Conservation (phyloP, 2,113 vertebrate species). For the Platysteira castanea region DNA sequence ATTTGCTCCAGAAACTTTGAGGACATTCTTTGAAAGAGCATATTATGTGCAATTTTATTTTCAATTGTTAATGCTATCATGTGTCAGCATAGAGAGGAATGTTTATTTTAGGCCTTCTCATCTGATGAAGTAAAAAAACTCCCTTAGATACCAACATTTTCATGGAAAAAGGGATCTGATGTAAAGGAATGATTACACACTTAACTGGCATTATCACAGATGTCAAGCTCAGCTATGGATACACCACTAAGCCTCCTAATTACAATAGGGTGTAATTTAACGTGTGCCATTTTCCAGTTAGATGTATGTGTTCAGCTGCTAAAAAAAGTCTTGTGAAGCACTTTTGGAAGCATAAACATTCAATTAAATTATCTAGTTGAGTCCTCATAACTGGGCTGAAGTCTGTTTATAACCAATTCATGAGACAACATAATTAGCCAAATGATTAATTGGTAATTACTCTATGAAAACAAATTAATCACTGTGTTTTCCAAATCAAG, state of each 20-base stretch:
- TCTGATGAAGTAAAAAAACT: neutral
- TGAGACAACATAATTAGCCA: slow-evolving; percentile 13
- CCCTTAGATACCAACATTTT: neutral
- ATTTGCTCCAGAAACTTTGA: slow-evolving; percentile 32
- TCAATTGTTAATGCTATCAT: neutral
- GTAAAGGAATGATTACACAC: neutral
- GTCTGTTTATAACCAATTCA: slow-evolving; percentile 35
- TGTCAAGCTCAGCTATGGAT: neutral
- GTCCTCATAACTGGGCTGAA: slow-evolving; percentile 6
- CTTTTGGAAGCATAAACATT: slow-evolving; percentile 1
- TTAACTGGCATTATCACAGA: neutral
- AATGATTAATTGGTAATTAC: slow-evolving; percentile 47
- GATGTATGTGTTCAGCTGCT: neutral
- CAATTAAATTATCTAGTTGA: slow-evolving; percentile 20
- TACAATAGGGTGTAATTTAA: neutral
- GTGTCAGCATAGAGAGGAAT: neutral
- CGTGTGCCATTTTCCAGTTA: neutral
- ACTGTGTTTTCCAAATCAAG: neutral
- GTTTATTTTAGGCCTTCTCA: neutral
- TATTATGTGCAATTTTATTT: neutral
- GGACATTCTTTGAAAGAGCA: neutral
- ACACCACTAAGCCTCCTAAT: neutral
- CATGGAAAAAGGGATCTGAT: neutral
- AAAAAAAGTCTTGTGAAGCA: neutral
- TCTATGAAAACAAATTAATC: slow-evolving; percentile 46